These are phyloP conservation scores for Cranoglanis bouderius DNA, from an alignment of 2,113 vertebrate species.

Conservation along the genomic window DNA sequence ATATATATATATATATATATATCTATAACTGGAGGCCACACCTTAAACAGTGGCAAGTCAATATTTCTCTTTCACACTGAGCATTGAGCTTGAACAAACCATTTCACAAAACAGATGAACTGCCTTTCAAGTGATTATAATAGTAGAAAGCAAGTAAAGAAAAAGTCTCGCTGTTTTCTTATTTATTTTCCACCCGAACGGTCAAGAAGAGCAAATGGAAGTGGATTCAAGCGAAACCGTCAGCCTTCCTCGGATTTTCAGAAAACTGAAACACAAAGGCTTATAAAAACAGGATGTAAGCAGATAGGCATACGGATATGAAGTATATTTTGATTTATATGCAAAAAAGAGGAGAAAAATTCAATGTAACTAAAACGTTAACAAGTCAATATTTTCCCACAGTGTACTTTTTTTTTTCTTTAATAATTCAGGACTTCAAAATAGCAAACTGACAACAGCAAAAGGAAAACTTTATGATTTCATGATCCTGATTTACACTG, in stretches of 20 bases:
- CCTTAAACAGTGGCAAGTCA: background rate
- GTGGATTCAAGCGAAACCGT: background rate
- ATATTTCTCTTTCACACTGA: background rate
- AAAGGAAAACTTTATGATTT: background rate
- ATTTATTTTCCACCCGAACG: constrained; percentile 10
- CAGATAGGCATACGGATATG: background rate
- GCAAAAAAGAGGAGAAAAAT: background rate
- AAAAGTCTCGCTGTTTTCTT: background rate
- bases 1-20: too few species aligned
- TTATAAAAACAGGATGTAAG: background rate
- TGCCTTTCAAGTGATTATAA: background rate
- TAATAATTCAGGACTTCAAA: background rate
- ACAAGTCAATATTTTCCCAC: background rate
- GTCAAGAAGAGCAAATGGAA: background rate
- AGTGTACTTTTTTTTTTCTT: background rate
- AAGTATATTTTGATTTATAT: background rate
- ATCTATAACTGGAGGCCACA: background rate
- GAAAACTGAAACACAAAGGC: background rate
- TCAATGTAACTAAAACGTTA: background rate
- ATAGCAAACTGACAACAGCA: background rate
- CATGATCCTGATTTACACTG: background rate
- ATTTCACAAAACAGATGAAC: constrained; percentile 5
- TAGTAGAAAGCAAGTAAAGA: background rate
- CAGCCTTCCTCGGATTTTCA: background rate
- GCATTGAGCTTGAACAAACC: background rate